phyloP scores from a whole-genome alignment of 2,797 vertebrate species.

The Tokudaia muenninki region DNA sequence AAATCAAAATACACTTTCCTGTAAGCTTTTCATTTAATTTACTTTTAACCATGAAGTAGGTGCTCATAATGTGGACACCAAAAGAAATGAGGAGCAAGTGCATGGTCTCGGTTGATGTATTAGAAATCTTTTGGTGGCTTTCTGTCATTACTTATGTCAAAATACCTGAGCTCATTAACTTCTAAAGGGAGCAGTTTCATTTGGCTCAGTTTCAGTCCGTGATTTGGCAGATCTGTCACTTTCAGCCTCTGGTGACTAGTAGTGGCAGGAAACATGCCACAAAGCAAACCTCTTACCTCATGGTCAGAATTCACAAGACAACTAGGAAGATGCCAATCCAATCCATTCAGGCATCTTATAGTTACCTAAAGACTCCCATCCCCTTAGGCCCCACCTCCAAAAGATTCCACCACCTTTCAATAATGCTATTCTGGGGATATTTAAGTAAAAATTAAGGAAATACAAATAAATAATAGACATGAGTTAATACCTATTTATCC shows the following conservation, averaged over 20 bases:
- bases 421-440: not conserved
- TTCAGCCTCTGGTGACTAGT: not conserved
- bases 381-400: too few relatives aligned
- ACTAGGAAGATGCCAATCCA: not conserved
- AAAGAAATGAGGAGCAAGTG: slow-evolving; percentile 43
- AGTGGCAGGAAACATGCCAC: not conserved
- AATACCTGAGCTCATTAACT: not conserved
- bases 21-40: slow-evolving; percentile 59
- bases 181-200: not conserved
- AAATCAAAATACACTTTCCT: slow-evolving; percentile 14
- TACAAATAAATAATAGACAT: not conserved
- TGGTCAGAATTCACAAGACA: not conserved
- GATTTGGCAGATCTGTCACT: not conserved
- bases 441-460: slow-evolving; percentile 1
- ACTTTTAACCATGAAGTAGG: slow-evolving; percentile 60
- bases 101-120: slow-evolving; percentile 31
- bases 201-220: not conserved
- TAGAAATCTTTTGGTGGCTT: slow-evolving; percentile 3
- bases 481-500: not conserved
- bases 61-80: slow-evolving; percentile 34
- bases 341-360: not conserved
- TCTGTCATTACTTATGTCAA: not conserved
- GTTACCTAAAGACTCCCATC: too few relatives aligned
- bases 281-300: not conserved
- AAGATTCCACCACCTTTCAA: not conserved